A percentile compares a stretch with the other conserved stretches of the same genome.
phyloP scores from a whole-genome alignment of 2,888 invertebrate species.

The Steinernema hermaphroditum region DNA sequence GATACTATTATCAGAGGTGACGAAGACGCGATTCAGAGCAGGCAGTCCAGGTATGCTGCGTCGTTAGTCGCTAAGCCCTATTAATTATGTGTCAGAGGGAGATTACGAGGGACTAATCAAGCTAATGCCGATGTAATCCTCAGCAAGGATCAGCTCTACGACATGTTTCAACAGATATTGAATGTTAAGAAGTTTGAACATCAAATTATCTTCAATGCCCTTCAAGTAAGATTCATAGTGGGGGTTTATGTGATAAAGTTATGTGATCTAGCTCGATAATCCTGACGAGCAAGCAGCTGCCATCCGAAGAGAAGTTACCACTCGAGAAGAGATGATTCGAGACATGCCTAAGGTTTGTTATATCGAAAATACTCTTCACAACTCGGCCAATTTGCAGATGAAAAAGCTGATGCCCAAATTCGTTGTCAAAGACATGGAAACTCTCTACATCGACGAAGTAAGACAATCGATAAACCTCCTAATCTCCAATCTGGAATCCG shows the following conservation, averaged over 20 bases:
- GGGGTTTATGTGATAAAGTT: neutral
- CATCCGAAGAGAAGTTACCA: constrained; percentile 94
- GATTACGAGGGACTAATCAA: constrained; percentile 47
- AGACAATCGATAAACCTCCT: constrained; percentile 95
- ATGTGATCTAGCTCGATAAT: constrained; percentile 82
- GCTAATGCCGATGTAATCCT: constrained; percentile 72
- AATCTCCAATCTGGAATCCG: constrained; percentile 97
- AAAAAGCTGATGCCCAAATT: constrained; percentile 97
- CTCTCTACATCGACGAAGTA: constrained; percentile 95
- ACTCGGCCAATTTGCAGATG: constrained; percentile 75
- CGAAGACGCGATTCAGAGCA: constrained; percentile 68
- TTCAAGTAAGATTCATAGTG: constrained; percentile 74
- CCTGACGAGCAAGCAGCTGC: constrained; percentile 99
- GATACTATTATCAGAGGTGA: constrained; percentile 85
- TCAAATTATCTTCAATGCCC: constrained; percentile 95
- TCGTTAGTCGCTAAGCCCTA: neutral
- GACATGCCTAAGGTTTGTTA: constrained; percentile 90
- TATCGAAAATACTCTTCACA: no score
- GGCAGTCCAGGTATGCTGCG: constrained; percentile 45
- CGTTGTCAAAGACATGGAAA: constrained; percentile 99
- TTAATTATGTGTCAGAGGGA: constrained; percentile 40
- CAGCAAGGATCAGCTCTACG: constrained; percentile 97
- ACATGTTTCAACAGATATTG: constrained; percentile 99
- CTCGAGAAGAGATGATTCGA: constrained; percentile 89
- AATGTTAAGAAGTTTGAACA: constrained; percentile 99